Evolutionary conservation across 2,113 vertebrate genomes (phyloP), one percentile per base, ranked within the genome.

Genomic region (Microcebus ravelobensis): DNA sequence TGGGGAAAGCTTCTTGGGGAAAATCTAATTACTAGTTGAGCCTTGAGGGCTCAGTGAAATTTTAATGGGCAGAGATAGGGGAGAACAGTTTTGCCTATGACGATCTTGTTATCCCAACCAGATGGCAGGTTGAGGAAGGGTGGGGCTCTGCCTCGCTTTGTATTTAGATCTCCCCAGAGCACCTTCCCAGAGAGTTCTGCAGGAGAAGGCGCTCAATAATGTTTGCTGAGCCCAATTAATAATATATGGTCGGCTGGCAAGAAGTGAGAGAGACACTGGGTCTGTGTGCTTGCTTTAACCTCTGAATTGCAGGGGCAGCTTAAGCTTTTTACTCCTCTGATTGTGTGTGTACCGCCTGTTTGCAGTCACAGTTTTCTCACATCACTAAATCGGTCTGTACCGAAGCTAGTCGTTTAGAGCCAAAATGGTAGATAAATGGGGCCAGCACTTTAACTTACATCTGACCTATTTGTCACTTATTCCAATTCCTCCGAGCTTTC

Each of bases 191-290:
- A 90, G 70, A 59, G 95, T 77, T 71, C 50, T 74, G 74, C 65
- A 67, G 70, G 34, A 29, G 65, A 96, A 97, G 94, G 88, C 71
- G 59, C 87, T 92, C 63, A 2, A 1, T 79, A 57, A 55, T 87
- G 85, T 80, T 80, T 71, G 79, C 59, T 77, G 96, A 96, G 81
- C 81, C 81, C 94, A 79, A 79, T 96, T 92, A 97, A 90, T 96
- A 96, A 92, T 92, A 52, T 63, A 86, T 73, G 88, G 81, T 71
- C 90, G 96, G 67, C 93, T 95, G 95, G 77, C 77, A 57, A 45
- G 29, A 48, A 2, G 83, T 2, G 57, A 90, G 73, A 42, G 92
- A 67, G 81, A 90, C 70, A 48, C 73, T 11, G 0, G 70, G 63
- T 95, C 82, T 87, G 61, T 27, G 55, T 80, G 70, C 95, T 71